These are phyloP conservation scores for Deroptyus accipitrinus DNA, from an alignment of 2,113 vertebrate species.

Conservation along the genomic window DNA sequence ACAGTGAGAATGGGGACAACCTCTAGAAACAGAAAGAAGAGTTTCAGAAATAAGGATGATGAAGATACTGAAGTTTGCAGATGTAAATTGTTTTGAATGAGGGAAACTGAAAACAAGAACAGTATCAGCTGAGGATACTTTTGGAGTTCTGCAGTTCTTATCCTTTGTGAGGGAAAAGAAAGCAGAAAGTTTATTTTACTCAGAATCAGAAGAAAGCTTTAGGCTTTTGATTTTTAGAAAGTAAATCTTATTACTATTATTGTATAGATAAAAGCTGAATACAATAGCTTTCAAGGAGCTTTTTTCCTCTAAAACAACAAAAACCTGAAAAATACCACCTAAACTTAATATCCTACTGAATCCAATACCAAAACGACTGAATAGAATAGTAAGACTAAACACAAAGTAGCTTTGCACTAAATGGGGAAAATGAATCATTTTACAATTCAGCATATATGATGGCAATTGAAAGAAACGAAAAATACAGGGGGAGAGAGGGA, in stretches of 20 bases:
- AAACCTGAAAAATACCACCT: not conserved
- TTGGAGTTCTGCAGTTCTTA: not conserved
- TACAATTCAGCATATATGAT: not conserved
- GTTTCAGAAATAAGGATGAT: slow-evolving; percentile 34
- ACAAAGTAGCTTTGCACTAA: not conserved
- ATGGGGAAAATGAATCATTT: not conserved
- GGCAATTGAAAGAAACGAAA: not conserved
- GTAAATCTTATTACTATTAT: not conserved
- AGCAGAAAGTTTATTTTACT: not conserved
- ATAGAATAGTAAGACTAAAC: not conserved
- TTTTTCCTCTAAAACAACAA: not conserved
- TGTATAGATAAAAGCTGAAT: slow-evolving; percentile 27
- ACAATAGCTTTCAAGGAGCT: not conserved
- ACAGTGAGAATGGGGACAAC: not conserved
- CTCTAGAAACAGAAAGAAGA: slow-evolving; percentile 39
- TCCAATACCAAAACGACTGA: not conserved
- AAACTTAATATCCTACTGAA: not conserved
- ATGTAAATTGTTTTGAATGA: not conserved
- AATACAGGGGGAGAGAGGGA: not conserved
- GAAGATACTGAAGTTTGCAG: slow-evolving; percentile 36
- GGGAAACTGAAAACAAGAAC: not conserved
- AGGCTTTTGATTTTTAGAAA: not conserved
- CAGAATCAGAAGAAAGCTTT: slow-evolving; percentile 10
- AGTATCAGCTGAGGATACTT: not conserved
- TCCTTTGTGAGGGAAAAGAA: slow-evolving; percentile 19